Conservation (phyloP, 2,113 vertebrate species). For the Notothenia rossii region DNA sequence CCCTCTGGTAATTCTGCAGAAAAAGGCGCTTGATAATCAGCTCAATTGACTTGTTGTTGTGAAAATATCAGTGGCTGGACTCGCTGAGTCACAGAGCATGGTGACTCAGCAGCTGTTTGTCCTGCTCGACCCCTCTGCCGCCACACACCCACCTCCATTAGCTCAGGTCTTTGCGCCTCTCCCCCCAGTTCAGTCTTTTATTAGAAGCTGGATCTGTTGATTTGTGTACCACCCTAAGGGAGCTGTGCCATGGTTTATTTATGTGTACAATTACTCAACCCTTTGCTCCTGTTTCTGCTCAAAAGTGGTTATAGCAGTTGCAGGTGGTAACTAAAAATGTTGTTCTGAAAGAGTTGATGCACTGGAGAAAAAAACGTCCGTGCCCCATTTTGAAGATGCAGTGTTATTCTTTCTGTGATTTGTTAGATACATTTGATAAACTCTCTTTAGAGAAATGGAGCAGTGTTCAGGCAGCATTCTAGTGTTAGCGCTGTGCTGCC, state of each 20-base stretch:
- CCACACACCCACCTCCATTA: slow-evolving; percentile 14
- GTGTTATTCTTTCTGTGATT: not conserved
- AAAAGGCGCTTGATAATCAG: not conserved
- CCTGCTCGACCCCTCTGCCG: not conserved
- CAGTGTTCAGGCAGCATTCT: slow-evolving; percentile 21
- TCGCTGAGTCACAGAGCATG: slow-evolving; percentile 56
- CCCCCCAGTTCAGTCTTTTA: slow-evolving; percentile 24
- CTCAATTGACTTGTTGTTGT: slow-evolving; percentile 11
- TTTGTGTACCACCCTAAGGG: not conserved
- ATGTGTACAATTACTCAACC: slow-evolving; percentile 12
- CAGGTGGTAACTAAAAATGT: slow-evolving; percentile 8
- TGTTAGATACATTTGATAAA: slow-evolving; percentile 17
- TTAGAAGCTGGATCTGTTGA: slow-evolving; percentile 29
- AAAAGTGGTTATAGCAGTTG: not conserved
- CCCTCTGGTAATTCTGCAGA: slow-evolving; percentile 1
- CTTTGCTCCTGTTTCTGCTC: not conserved
- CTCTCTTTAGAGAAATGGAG: slow-evolving; percentile 11
- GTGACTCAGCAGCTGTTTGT: slow-evolving; percentile 60
- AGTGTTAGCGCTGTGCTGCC: slow-evolving; percentile 21
- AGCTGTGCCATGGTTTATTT: slow-evolving; percentile 31
- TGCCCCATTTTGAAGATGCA: slow-evolving; percentile 19
- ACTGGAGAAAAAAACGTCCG: not conserved
- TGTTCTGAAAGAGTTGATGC: slow-evolving; percentile 14
- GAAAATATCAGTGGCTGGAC: slow-evolving; percentile 32
- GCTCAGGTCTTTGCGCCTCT: not conserved